Base-by-base conservation (phyloP, 2,888 invertebrate genomes). In the Carpatolechia fugitivella region DNA sequence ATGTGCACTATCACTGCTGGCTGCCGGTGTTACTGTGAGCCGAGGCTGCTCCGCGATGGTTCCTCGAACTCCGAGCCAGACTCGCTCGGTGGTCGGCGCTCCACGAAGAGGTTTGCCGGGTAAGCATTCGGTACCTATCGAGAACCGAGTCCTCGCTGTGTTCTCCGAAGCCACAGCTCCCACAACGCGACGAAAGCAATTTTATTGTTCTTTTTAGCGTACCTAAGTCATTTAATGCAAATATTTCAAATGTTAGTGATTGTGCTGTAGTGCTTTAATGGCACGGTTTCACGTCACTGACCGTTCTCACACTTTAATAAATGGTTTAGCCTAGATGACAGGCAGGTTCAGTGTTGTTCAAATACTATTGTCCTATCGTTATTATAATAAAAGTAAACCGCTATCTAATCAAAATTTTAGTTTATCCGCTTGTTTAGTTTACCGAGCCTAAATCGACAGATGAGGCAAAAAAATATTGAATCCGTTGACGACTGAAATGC, bases 51-150 rank as follows among this genome's bases (percentile, higher is more conserved):
- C 6, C 24, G 24, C 24, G 6, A 24, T 24, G 24, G 24, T 33
- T 33, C 33, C 10, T 33, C 33, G 33, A 33, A 33, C 33, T 11
- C 33, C 33, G n/a, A 10, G 8, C 4, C 33, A n/a, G n/a, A n/a
- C n/a, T n/a, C n/a, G n/a, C n/a, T 11, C 33, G n/a, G 10, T 38
- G 24, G 24, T 13, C 5, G 14, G 60, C n/a, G 69, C 64, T 82
- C 83, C 80, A 72, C 83, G 86, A 86, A 88, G 35, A 24, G 14
- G 11, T 3, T 14, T 49, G 68, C 79, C 68, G 61, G 69, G 76
- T 85, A 85, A 88, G 86, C 88, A 85, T 80, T 85, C 78, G 68
- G 66, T 70, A n/a, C n/a, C n/a, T n/a, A 76, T 75, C 79, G 79
- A 80, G 76, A 16, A 11, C 20, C 29, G 11, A 20, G 16, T 50